Conservation (phyloP, 1,140 invertebrate species). For the Ericerus pela region DNA sequence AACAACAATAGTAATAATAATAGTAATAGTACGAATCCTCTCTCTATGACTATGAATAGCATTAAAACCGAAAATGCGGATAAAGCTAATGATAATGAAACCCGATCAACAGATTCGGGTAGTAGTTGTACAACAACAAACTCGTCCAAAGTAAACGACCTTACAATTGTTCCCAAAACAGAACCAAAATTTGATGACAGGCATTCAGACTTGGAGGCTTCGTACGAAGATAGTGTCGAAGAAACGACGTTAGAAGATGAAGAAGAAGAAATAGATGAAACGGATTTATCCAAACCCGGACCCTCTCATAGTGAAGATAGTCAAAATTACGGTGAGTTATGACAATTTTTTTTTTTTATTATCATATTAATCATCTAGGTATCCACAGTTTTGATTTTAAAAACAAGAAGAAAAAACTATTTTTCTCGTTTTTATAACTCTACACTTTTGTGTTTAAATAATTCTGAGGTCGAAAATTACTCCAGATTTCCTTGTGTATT, state of each 20-base stretch:
- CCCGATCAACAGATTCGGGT: constrained; percentile 3
- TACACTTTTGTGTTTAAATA: too few species aligned
- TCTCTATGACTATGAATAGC: background rate
- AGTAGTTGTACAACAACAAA: background rate
- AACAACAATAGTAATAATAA: background rate
- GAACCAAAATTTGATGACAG: constrained; percentile 20
- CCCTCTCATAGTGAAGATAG: constrained; percentile 20
- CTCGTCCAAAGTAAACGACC: background rate
- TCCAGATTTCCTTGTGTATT: too few species aligned
- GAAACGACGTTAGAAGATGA: constrained; percentile 23
- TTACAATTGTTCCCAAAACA: constrained; percentile 17
- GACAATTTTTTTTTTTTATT: too few species aligned
- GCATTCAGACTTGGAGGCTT: constrained; percentile 17
- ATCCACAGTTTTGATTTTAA: too few species aligned
- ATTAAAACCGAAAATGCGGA: constrained; percentile 7
- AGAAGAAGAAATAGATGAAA: constrained; percentile 23
- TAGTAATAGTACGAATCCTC: background rate
- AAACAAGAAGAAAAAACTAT: too few species aligned
- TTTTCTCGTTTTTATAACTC: too few species aligned
- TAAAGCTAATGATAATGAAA: background rate
- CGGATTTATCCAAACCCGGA: constrained; percentile 20
- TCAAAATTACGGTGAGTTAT: constrained; percentile 16
- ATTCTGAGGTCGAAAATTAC: too few species aligned
- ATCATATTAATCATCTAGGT: too few species aligned
- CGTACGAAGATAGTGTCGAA: constrained; percentile 23